phyloP scores from a whole-genome alignment of 1,140 invertebrate species.

The Heliconius hermathena region DNA sequence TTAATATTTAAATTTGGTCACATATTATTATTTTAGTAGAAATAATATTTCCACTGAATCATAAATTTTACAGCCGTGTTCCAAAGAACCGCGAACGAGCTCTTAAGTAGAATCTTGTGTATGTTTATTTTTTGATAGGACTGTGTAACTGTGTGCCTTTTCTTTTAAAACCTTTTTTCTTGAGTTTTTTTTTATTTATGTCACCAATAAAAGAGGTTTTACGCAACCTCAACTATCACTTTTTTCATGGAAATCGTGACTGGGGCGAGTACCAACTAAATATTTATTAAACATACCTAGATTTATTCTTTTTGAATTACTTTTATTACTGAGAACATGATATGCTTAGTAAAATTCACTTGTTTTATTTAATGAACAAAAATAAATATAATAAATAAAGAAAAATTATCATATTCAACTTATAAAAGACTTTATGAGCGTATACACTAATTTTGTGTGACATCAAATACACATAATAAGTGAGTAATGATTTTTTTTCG shows the following conservation, averaged over 20 bases:
- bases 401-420: too few species aligned
- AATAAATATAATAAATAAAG: too few species aligned
- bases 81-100: slow-evolving; percentile 67
- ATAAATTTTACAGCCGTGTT: slow-evolving; percentile 77
- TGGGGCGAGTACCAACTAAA: slow-evolving; percentile 7
- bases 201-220: slow-evolving; percentile 75
- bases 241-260: slow-evolving; percentile 62
- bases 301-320: neutral
- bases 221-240: slow-evolving; percentile 60
- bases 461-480: too few species aligned
- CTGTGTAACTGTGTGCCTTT: slow-evolving; percentile 76
- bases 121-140: slow-evolving; percentile 80
- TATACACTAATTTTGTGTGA: too few species aligned
- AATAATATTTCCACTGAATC: slow-evolving; percentile 72
- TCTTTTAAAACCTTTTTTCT: slow-evolving; percentile 70
- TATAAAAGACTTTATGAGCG: too few species aligned
- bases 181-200: slow-evolving; percentile 67
- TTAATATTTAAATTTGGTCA: neutral
- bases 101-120: slow-evolving; percentile 76
- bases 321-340: neutral
- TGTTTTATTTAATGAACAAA: neutral
- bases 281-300: neutral
- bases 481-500: too few species aligned
- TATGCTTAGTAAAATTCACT: neutral
- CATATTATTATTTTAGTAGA: slow-evolving; percentile 52